Conservation (phyloP, 2,113 vertebrate genomes). For the Okapia johnstoni region DNA sequence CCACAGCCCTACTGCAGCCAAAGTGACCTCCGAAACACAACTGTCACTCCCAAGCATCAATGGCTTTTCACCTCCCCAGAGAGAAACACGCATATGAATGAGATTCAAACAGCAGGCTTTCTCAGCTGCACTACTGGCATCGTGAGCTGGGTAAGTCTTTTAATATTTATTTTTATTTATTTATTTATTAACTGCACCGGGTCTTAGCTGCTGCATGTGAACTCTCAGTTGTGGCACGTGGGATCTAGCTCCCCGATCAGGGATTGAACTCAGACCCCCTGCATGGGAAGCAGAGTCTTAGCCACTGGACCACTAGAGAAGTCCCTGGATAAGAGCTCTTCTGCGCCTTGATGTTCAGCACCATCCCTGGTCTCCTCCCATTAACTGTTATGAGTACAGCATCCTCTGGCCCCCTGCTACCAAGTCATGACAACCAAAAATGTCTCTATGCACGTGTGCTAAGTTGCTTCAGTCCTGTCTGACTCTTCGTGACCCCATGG, state of each 20-base stretch:
- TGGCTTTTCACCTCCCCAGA: neutral
- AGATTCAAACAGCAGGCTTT: neutral
- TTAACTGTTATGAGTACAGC: neutral
- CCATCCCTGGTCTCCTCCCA: neutral
- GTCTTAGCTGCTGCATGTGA: neutral
- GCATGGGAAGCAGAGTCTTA: neutral
- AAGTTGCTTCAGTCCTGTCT: neutral
- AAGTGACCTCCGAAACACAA: neutral
- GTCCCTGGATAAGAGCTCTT: neutral
- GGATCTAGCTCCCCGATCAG: neutral
- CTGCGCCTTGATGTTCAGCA: rapidly evolving
- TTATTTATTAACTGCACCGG: neutral
- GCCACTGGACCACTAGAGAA: neutral
- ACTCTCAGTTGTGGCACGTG: neutral
- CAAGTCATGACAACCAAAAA: neutral
- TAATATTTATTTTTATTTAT: neutral
- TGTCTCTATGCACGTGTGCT: neutral
- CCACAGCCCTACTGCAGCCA: neutral
- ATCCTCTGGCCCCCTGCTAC: neutral
- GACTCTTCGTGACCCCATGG: neutral
- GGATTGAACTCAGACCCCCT: neutral
- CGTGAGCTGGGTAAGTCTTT: neutral
- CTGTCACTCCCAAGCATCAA: neutral
- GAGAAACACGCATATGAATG: neutral
- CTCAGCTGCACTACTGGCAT: neutral